These are phyloP conservation scores for Cygnus buccinator DNA, from an alignment of 2,113 vertebrate species.

Conservation along the genomic window DNA sequence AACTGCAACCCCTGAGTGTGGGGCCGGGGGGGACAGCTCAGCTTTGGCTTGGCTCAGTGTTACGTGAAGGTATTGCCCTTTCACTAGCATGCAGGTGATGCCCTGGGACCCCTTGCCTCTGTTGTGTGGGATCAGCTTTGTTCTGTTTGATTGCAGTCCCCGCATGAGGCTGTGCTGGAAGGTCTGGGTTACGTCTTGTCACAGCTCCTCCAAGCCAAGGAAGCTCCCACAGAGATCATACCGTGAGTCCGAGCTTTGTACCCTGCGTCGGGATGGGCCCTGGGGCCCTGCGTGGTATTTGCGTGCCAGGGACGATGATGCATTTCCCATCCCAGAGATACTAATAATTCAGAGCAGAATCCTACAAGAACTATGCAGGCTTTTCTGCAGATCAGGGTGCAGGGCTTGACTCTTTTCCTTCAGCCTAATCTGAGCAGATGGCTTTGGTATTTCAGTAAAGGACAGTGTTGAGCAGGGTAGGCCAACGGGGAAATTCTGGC, in stretches of 20 bases:
- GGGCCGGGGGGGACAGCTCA: neutral
- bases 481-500: neutral
- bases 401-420: neutral
- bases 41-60: neutral
- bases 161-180: constrained; percentile 88
- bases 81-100: neutral
- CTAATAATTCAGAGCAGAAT: neutral
- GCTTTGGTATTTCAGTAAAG: constrained; percentile 19
- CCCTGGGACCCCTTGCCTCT: neutral
- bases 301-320: accelerated
- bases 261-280: neutral
- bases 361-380: neutral
- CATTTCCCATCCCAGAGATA: neutral
- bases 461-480: neutral
- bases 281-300: neutral
- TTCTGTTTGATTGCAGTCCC: constrained; percentile 79
- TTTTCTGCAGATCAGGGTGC: neutral
- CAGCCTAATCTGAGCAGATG: neutral
- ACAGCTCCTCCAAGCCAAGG: constrained; percentile 91
- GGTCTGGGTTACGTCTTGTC: constrained; percentile 90
- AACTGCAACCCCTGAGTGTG: neutral
- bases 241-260: constrained; percentile 79
- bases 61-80: neutral
- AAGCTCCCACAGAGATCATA: constrained; percentile 82
- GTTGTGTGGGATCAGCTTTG: neutral